These are phyloP conservation scores for Anhinga anhinga DNA, from an alignment of 2,113 vertebrate genomes.

Conservation along the genomic window DNA sequence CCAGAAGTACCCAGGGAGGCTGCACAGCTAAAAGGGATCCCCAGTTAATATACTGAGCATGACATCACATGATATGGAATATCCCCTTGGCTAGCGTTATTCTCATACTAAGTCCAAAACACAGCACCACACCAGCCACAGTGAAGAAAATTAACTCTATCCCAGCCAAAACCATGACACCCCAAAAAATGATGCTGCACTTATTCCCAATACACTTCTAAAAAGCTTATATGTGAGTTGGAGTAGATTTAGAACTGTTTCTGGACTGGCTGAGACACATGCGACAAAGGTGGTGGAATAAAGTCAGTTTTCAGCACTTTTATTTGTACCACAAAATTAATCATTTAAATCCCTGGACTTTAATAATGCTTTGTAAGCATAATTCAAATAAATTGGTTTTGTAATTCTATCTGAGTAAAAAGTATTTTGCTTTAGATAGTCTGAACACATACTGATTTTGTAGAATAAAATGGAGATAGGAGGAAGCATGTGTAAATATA, in stretches of 20 bases:
- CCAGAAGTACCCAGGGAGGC: no score
- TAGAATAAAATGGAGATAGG: background rate
- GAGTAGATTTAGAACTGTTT: background rate
- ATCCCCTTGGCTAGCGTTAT: no score
- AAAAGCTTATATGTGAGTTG: background rate
- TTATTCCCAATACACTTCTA: background rate
- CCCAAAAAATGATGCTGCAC: background rate
- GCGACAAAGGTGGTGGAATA: background rate
- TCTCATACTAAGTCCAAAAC: no score
- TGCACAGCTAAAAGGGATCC: no score
- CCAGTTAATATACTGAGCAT: no score
- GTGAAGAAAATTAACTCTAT: no score
- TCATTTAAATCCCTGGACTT: background rate
- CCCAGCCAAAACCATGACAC: no score
- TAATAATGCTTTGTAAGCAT: background rate
- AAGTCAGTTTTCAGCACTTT: background rate
- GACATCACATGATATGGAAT: no score
- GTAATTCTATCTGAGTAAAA: background rate
- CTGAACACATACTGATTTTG: background rate
- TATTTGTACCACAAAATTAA: background rate
- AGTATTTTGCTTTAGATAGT: background rate
- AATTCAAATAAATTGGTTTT: background rate
- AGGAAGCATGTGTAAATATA: background rate
- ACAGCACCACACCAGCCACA: no score
- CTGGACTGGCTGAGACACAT: background rate